Percentiles rank a stretch among this genome's conserved stretches.
Conservation (phyloP, 1,140 invertebrate genomes). For the Brachionus koreanus region DNA sequence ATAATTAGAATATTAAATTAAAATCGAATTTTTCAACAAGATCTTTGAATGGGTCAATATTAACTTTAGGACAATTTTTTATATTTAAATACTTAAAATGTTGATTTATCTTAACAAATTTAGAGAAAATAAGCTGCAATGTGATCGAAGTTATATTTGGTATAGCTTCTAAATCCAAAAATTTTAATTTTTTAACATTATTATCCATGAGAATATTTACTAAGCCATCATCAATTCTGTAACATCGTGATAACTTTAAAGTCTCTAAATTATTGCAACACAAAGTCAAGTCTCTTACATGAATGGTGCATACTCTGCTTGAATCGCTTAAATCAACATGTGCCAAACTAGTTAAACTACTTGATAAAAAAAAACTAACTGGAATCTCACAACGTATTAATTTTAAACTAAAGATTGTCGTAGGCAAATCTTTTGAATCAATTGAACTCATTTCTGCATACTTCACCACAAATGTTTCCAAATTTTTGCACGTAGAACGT, state of each 20-base stretch:
- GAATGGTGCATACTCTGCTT: not conserved
- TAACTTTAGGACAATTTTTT: not conserved
- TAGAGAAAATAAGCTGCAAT: not conserved
- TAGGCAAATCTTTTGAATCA: not conserved
- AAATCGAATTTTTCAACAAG: not conserved
- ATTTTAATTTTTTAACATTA: slow-evolving; percentile 8
- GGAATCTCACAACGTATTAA: not conserved
- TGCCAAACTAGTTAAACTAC: not conserved
- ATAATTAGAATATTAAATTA: too few species aligned
- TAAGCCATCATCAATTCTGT: not conserved
- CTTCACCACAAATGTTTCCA: not conserved
- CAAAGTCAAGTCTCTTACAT: not conserved
- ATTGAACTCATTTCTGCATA: slow-evolving; percentile 20
- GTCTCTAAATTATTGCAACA: not conserved
- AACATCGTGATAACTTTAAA: not conserved
- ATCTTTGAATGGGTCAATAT: not conserved
- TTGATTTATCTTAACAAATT: not conserved
- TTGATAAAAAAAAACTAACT: not conserved
- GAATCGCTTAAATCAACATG: not conserved
- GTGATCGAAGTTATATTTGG: not conserved
- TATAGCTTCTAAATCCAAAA: not conserved
- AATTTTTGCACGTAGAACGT: not conserved
- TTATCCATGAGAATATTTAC: not conserved
- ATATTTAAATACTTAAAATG: slow-evolving; percentile 13
- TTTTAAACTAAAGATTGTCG: not conserved